phyloP scores from a whole-genome alignment of 2,113 vertebrate genomes.

The Psittacus erithacus region DNA sequence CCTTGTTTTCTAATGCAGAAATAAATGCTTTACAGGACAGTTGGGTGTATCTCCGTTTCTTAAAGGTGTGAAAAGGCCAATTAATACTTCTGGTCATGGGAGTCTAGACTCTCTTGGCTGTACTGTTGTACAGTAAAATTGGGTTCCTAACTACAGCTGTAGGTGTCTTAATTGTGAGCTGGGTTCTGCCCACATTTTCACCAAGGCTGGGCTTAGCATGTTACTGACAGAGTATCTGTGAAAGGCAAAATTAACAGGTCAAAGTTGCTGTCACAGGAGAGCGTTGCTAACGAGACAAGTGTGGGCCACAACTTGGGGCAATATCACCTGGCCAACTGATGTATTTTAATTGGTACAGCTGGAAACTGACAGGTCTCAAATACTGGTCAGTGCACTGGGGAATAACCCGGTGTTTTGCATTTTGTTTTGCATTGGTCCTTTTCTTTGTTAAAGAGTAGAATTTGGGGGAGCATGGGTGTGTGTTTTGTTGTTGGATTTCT shows the following conservation, averaged over 20 bases:
- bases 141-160: not conserved
- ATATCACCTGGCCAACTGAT: not conserved
- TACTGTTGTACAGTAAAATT: not conserved
- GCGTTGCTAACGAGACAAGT: not conserved
- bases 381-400: not conserved
- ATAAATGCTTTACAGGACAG: not conserved
- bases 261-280: not conserved
- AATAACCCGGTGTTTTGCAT: not conserved
- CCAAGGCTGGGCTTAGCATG: not conserved
- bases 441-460: not conserved
- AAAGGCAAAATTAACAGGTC: not conserved
- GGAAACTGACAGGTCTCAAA: not conserved
- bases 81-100: not conserved
- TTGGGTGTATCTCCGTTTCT: not conserved
- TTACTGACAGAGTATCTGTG: not conserved
- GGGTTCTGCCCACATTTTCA: not conserved
- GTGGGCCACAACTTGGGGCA: not conserved
- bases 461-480: fast-evolving
- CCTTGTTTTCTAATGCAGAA: not conserved
- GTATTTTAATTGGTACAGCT: slow-evolving; percentile 30
- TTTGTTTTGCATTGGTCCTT: not conserved
- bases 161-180: not conserved
- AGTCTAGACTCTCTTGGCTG: not conserved
- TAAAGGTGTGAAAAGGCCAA: not conserved
- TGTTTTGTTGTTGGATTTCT: not conserved